Conservation (phyloP, 2,113 vertebrate species). For the Sus scrofa region T2T-Sscrofa CM000812.6:174325501-174326000, state of each 20-base stretch:
- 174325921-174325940: not conserved
- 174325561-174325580: slow-evolving; percentile 31
- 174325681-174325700: not conserved
- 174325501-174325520: slow-evolving; percentile 24
- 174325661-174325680: not conserved
- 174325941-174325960: not conserved
- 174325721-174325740: not conserved
- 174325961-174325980: not conserved
- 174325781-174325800: not conserved
- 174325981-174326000: slow-evolving; percentile 19
- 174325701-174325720: not conserved
- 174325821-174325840: not conserved
- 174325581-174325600: not conserved
- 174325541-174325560: not conserved
- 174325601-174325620: not conserved
- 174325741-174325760: not conserved
- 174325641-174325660: not conserved
- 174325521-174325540: not conserved
- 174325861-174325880: slow-evolving; percentile 7
- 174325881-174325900: not conserved
- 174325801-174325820: not conserved
- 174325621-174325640: slow-evolving; percentile 24
- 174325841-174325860: not conserved
- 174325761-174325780: not conserved
- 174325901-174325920: slow-evolving; percentile 24